Base-by-base conservation (phyloP, 2,888 invertebrate genomes). In the Dendrolimus pini region DNA sequence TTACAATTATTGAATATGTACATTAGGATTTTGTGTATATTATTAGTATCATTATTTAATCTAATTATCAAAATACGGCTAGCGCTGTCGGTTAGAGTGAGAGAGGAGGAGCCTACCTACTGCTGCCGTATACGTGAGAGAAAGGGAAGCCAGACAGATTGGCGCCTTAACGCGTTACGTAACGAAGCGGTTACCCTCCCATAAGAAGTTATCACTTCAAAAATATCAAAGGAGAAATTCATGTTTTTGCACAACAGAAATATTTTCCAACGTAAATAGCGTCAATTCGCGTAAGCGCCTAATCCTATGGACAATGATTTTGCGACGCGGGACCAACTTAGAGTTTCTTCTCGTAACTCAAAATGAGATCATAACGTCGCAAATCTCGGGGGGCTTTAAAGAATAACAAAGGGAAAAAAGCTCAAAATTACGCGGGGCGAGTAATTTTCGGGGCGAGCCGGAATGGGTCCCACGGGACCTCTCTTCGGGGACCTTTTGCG, bases 361-460 rank as follows among this genome's bases (percentile, higher is more conserved):
- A 85, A 89, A 89, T 88, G 89, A 87, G 88, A 89, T 89, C 87
- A 87, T 89, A 89, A 87, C 86, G 82, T 84, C 80, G 82, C 82
- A 77, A 84, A 82, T 81, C 88, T 85, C 89, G 75, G 77, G 83
- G 77, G 86, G 81, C 77, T 78, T 80, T 80, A 81, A 85, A 84
- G 86, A 85, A 89, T 87, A 87, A 88, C 85, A 88, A 88, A 84
- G 83, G 85, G 80, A 87, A 85, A 71, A 83, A 86, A 78, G 80
- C 81, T 82, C 82, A 85, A 85, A 87, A 89, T 89, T 89, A 89
- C 86, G 82, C 72, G 78, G 83, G 80, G 74, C 85, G 81, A 81
- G 89, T 89, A 89, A 89, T 89, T 89, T 89, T 85, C 77, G 80
- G 85, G 89, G 86, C 84, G 83, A 82, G 81, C 79, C 75, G 77